Percentiles rank a stretch among this genome's conserved stretches.
Evolutionary conservation across 2,113 vertebrate genomes (phyloP).

Genomic region (Macaca nemestrina): DNA sequence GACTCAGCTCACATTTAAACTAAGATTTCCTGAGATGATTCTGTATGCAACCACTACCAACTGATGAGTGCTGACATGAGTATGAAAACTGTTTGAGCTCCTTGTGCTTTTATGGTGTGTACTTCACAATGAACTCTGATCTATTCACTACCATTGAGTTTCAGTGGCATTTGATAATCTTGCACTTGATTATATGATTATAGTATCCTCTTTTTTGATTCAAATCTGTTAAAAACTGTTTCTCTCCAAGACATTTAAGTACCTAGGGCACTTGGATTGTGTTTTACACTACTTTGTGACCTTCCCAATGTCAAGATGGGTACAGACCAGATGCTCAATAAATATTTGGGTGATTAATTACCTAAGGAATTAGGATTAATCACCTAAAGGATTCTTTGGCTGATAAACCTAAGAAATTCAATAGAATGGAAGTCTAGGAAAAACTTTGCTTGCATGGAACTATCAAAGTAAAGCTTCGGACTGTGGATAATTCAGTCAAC

Average conservation of each 20-base stretch:
- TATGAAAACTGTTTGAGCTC: not conserved
- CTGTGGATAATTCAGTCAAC: not conserved
- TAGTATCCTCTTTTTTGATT: not conserved
- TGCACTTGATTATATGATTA: not conserved
- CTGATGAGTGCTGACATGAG: no score
- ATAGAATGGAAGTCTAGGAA: slow-evolving; percentile 11
- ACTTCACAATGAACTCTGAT: not conserved
- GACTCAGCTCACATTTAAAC: not conserved
- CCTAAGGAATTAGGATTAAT: slow-evolving; percentile 59
- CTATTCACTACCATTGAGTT: not conserved
- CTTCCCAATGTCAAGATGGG: not conserved
- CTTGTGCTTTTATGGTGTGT: not conserved
- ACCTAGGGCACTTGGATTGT: not conserved
- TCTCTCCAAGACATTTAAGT: not conserved
- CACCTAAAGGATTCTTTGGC: not conserved
- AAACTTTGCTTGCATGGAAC: not conserved
- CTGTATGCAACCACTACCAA: not conserved
- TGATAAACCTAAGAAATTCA: slow-evolving; percentile 51
- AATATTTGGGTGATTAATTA: slow-evolving; percentile 58
- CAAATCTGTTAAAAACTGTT: not conserved
- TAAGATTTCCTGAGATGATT: not conserved
- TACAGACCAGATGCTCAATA: slow-evolving; percentile 36
- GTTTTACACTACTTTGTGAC: not conserved
- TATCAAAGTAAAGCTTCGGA: not conserved
- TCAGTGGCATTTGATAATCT: not conserved